A percentile compares a stretch with the other conserved stretches of the same genome.
phyloP scores from a whole-genome alignment of 2,113 vertebrate genomes.

The Gopherus flavomarginatus region DNA sequence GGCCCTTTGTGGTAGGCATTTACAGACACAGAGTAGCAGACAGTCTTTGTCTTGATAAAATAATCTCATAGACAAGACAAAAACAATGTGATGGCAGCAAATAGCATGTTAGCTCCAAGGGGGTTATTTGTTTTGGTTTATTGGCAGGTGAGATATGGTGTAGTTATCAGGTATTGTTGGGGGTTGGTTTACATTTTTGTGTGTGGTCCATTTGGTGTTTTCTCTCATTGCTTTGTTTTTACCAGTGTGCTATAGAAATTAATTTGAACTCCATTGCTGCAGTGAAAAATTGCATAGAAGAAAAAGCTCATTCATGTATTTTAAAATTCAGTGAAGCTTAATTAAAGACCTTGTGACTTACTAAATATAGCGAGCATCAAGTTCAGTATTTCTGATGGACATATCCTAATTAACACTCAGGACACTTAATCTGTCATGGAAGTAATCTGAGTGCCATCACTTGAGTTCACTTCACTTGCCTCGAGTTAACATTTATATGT shows the following conservation, averaged over 20 bases:
- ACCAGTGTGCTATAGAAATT: background rate
- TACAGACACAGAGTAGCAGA: background rate
- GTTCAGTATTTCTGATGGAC: background rate
- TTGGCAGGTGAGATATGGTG: background rate
- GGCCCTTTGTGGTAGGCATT: background rate
- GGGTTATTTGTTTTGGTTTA: background rate
- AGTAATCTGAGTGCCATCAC: background rate
- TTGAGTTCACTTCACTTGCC: slow-evolving; percentile 9
- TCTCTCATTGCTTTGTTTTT: background rate
- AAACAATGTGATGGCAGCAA: background rate
- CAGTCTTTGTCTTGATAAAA: background rate
- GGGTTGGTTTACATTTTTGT: background rate
- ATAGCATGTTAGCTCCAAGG: background rate
- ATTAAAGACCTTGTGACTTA: background rate
- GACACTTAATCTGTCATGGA: background rate
- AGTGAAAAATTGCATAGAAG: background rate
- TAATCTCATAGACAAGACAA: background rate
- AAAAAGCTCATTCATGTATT: background rate
- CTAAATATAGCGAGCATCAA: background rate
- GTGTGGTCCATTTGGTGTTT: background rate
- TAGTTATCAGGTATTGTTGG: background rate
- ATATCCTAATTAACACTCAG: background rate
- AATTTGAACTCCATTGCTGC: background rate
- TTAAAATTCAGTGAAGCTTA: background rate
- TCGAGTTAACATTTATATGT: background rate